These are phyloP conservation scores for Pogoniulus pusillus DNA, from an alignment of 2,797 vertebrate species.

Conservation along the genomic window DNA sequence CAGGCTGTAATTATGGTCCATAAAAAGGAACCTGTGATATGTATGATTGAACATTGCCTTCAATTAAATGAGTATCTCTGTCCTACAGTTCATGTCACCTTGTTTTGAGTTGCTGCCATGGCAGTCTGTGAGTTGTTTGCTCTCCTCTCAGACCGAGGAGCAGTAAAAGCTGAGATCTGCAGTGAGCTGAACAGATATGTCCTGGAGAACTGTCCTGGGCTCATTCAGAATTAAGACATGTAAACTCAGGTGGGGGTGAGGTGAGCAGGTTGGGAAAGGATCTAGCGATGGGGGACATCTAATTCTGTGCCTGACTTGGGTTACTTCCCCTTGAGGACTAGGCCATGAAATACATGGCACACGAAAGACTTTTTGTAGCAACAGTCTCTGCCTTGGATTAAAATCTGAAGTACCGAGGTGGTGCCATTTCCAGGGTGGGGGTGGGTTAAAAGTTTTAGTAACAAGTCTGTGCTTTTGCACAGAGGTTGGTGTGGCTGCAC, in stretches of 20 bases:
- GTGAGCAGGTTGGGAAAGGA: not conserved
- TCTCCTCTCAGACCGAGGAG: not conserved
- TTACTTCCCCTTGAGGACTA: not conserved
- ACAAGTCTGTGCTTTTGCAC: fast-evolving
- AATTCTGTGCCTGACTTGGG: not conserved
- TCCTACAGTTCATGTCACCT: not conserved
- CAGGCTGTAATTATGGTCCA: not conserved
- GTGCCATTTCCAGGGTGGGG: fast-evolving
- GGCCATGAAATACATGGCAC: not conserved
- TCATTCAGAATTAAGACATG: not conserved
- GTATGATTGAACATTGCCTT: not conserved
- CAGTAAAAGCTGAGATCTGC: not conserved
- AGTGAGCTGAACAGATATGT: fast-evolving
- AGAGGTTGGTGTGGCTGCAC: not conserved
- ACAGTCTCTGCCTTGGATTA: not conserved
- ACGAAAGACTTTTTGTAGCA: not conserved
- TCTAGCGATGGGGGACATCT: not conserved
- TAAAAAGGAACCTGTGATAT: not conserved
- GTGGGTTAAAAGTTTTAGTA: not conserved
- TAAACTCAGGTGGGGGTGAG: not conserved
- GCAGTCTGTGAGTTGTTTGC: not conserved
- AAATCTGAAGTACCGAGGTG: not conserved
- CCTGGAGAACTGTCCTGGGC: fast-evolving
- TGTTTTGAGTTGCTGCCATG: not conserved
- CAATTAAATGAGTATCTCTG: fast-evolving